phyloP scores from a whole-genome alignment of 2,888 invertebrate genomes.

The Synanthedon tipuliformis region DNA sequence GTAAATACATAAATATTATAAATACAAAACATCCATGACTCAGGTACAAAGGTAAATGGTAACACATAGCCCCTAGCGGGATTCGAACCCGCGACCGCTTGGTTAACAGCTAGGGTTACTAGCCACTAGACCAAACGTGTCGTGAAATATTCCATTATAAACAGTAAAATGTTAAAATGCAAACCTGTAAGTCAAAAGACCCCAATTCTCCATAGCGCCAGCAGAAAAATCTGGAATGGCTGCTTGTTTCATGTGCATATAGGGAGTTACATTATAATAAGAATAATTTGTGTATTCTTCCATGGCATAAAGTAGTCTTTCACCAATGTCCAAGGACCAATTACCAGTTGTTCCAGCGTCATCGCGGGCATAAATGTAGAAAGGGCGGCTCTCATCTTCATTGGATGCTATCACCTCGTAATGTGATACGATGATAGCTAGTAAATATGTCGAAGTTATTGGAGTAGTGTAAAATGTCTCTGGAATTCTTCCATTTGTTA shows the following conservation, averaged over 20 bases:
- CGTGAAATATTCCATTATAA: too few species aligned
- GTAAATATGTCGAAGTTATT: constrained; percentile 83
- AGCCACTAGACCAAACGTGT: too few species aligned
- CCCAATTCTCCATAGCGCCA: constrained; percentile 91
- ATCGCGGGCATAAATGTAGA: constrained; percentile 52
- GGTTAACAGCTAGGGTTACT: too few species aligned
- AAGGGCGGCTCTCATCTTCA: constrained; percentile 26
- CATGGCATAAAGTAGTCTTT: constrained; percentile 59
- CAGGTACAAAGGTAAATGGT: too few species aligned
- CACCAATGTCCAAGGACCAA: constrained; percentile 56
- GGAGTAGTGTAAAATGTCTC: constrained; percentile 70
- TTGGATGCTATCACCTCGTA: constrained; percentile 47
- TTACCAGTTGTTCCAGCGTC: constrained; percentile 45
- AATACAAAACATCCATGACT: too few species aligned
- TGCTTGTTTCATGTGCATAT: constrained; percentile 74
- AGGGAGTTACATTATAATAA: constrained; percentile 62
- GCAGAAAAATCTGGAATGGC: constrained; percentile 84
- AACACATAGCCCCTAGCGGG: too few species aligned
- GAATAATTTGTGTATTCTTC: constrained; percentile 66
- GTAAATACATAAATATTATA: too few species aligned
- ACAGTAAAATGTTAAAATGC: too few species aligned
- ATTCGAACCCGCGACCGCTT: too few species aligned
- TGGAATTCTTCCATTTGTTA: constrained; percentile 23
- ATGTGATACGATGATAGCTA: constrained; percentile 89
- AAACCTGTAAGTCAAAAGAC: constrained; percentile 80